Percentiles rank a stretch among this genome's conserved stretches.
These are phyloP conservation scores for Lepidocolaptes lacrymiger DNA, from an alignment of 2,797 vertebrate species.

Conservation along the genomic window DNA sequence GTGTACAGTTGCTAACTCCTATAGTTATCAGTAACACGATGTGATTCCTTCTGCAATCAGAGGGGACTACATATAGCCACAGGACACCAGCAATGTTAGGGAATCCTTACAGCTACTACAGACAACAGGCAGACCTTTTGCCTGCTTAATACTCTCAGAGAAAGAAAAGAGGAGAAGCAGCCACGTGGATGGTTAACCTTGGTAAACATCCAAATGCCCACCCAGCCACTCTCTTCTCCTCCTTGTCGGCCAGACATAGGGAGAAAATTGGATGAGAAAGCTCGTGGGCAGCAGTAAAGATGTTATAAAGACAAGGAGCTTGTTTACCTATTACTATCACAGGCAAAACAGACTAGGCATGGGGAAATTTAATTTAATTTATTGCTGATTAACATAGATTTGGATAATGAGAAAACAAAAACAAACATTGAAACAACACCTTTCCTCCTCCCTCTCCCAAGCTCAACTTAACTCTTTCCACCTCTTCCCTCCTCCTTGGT, in stretches of 20 bases:
- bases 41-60: not conserved
- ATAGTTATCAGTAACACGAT: not conserved
- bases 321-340: not conserved
- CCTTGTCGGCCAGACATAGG: not conserved
- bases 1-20: not conserved
- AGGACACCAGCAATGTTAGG: not conserved
- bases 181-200: not conserved
- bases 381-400: conserved; percentile 16
- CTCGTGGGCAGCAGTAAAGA: not conserved
- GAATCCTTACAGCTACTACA: not conserved
- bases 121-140: not conserved
- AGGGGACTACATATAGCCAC: not conserved
- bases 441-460: not conserved
- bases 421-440: not conserved
- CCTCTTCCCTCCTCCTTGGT: not conserved
- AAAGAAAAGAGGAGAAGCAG: not conserved
- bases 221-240: not conserved
- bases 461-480: not conserved
- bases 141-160: not conserved
- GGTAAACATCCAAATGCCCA: not conserved
- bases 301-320: not conserved
- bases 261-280: not conserved
- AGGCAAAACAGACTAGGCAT: not conserved
- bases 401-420: conserved; percentile 22
- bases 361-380: not conserved